Evolutionary conservation across 2,888 invertebrate species (phyloP), one percentile per base, ranked within the genome.

Genomic region (Urechis unicinctus): DNA sequence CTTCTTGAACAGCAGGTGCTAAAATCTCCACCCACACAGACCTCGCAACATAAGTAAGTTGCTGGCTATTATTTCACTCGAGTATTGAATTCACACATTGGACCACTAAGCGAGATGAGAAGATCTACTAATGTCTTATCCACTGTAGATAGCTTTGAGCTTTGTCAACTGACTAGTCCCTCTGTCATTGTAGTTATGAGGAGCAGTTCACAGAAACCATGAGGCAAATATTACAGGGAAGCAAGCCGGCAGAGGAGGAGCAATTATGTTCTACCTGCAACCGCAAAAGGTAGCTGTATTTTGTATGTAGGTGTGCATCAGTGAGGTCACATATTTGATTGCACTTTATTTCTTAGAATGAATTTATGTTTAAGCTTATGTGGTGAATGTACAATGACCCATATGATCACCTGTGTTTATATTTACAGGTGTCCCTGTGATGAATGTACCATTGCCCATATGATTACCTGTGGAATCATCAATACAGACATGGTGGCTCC

Each of bases 391-490:
- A n/a, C n/a, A n/a, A n/a, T n/a, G n/a, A n/a, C n/a, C n/a, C n/a
- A n/a, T n/a, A n/a, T n/a, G n/a, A n/a, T n/a, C n/a, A n/a, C n/a
- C n/a, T n/a, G n/a, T n/a, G n/a, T n/a, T n/a, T 52, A 13, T 60
- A 21, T 56, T 60, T 64, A 43, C 59, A 77, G 77, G 55, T 78
- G 78, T 65, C 74, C 78, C 1, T 79, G 78, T 71, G 78, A 79
- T 64, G 78, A 79, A 61, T 78, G 77, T 64, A 73, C 73, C 30
- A 73, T 78, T 47, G 72, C 73, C 5, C 78, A 78, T 57, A 70
- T 78, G 71, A 75, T 78, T 50, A 75, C 77, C 3, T 78, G 77
- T 68, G 77, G 78, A 30, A 70, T 77, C 46, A 72, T 75, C 51
- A 71, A 69, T 53, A 74, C 72, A 17, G 75, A 75, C 31, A 69